Evolutionary conservation across 2,113 vertebrate species (phyloP).

Genomic region (Semnornis frantzii): DNA sequence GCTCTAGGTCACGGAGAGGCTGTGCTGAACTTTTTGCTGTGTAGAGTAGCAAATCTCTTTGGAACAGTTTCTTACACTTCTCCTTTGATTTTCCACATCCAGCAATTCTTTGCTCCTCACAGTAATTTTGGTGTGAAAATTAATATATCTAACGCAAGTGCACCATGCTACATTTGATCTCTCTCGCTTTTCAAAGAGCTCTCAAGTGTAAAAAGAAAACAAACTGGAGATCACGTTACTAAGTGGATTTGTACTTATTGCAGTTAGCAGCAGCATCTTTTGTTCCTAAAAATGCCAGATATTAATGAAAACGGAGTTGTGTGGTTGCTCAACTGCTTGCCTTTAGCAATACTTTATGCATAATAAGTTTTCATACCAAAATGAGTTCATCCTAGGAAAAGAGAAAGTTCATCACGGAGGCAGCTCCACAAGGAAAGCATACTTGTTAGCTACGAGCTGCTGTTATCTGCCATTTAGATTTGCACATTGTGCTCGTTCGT

Average conservation of each 20-base stretch:
- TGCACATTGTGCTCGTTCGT: background rate
- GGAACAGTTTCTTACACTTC: background rate
- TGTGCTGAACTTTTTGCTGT: background rate
- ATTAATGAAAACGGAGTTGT: background rate
- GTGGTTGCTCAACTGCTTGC: background rate
- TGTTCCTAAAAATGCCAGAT: background rate
- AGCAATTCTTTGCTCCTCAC: background rate
- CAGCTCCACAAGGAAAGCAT: background rate
- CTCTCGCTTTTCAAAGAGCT: slow-evolving; percentile 3
- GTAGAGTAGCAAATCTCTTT: background rate
- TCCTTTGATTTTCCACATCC: background rate
- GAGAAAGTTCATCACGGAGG: background rate
- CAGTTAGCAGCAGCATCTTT: background rate
- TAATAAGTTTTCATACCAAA: background rate
- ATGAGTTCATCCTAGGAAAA: slow-evolving; percentile 16
- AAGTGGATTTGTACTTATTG: background rate
- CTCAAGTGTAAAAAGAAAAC: background rate
- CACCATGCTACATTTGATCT: background rate
- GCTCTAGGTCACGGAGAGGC: background rate
- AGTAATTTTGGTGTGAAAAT: background rate
- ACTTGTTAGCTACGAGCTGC: background rate
- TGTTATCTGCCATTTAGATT: slow-evolving; percentile 21
- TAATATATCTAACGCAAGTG: background rate
- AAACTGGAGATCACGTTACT: background rate
- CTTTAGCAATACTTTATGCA: background rate